Evolutionary conservation across 1,140 invertebrate genomes (phyloP).

Genomic region (Drosophila busckii): DNA sequence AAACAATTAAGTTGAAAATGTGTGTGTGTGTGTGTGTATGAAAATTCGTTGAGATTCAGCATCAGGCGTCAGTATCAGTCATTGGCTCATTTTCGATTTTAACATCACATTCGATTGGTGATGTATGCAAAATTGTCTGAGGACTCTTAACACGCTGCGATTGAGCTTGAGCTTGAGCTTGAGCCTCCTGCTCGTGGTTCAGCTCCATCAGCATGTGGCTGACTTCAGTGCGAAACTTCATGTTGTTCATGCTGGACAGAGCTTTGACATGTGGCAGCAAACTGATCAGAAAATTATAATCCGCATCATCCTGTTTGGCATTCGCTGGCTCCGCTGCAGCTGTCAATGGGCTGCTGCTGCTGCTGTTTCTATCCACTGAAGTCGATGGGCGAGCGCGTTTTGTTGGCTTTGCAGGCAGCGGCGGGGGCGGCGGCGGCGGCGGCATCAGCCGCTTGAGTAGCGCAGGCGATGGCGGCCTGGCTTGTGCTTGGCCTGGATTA

Average conservation of each 20-base stretch:
- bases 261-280: slow-evolving; percentile 56
- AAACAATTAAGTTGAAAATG: too few species aligned
- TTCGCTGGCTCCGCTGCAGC: not conserved
- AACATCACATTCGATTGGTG: slow-evolving; percentile 56
- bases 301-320: slow-evolving; percentile 46
- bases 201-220: slow-evolving; percentile 52
- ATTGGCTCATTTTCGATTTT: slow-evolving; percentile 60
- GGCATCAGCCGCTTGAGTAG: slow-evolving; percentile 26
- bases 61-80: too few species aligned
- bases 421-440: slow-evolving; percentile 32
- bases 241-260: slow-evolving; percentile 45
- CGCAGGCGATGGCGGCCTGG: too few species aligned
- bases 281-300: slow-evolving; percentile 54
- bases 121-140: slow-evolving; percentile 28
- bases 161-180: slow-evolving; percentile 5
- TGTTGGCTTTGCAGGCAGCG: slow-evolving; percentile 6
- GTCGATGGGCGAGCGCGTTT: slow-evolving; percentile 42
- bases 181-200: slow-evolving; percentile 14
- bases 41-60: not conserved
- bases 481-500: slow-evolving; percentile 27
- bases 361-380: slow-evolving; percentile 18
- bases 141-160: slow-evolving; percentile 3
- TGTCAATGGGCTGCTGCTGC: too few species aligned
- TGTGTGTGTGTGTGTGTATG: not conserved
- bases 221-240: slow-evolving; percentile 49